Percentiles rank a stretch among this genome's conserved stretches.
Conservation (phyloP, 1,140 invertebrate genomes). For the Pseudomyrmex dendroicus region DNA sequence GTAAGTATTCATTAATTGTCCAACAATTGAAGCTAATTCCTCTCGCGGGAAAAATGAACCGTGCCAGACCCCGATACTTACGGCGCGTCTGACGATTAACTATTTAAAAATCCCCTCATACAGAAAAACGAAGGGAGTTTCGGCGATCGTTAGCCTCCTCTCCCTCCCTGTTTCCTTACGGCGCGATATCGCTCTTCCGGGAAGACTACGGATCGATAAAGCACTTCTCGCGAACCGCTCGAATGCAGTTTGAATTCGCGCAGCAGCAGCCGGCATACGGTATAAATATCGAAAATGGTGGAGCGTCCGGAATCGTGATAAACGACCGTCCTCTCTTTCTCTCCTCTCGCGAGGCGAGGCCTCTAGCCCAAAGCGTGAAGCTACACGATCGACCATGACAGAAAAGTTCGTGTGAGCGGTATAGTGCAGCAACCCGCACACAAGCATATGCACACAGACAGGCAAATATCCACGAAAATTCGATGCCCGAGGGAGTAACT, state of each 20-base stretch:
- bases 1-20: not conserved
- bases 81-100: slow-evolving; percentile 1
- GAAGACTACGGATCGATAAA: slow-evolving; percentile 32
- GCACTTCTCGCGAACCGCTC: slow-evolving; percentile 29
- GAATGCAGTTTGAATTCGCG: slow-evolving; percentile 44
- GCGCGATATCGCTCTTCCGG: slow-evolving; percentile 36
- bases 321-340: slow-evolving; percentile 26
- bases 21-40: slow-evolving; percentile 13
- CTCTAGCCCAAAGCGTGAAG: slow-evolving; percentile 56
- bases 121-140: not conserved
- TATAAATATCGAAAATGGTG: slow-evolving; percentile 61
- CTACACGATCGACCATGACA: slow-evolving; percentile 69
- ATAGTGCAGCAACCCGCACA: slow-evolving; percentile 2
- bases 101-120: slow-evolving; percentile 11
- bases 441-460: not conserved
- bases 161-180: not conserved
- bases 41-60: slow-evolving; percentile 6
- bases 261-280: not conserved
- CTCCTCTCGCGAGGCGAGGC: not conserved
- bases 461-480: slow-evolving; percentile 63
- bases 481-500: slow-evolving; percentile 52
- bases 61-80: slow-evolving; percentile 1
- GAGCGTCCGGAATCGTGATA: slow-evolving; percentile 50
- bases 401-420: slow-evolving; percentile 59
- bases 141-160: slow-evolving; percentile 30